These are phyloP conservation scores for Nycticebus coucang DNA, from an alignment of 2,113 vertebrate genomes.

Conservation along the genomic window DNA sequence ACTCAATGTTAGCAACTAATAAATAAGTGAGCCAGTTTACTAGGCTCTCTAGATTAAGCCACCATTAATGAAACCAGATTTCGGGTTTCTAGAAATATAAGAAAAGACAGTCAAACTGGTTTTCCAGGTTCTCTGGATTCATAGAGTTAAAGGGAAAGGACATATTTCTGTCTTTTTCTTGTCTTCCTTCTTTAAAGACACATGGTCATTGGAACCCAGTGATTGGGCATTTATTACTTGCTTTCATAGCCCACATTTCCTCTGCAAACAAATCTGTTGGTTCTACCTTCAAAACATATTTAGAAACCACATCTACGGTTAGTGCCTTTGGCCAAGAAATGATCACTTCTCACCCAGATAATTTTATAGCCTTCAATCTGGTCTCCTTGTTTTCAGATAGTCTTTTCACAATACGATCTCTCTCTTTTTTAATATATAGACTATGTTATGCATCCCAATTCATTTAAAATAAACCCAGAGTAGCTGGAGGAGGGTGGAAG, in stretches of 20 bases:
- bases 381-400: not conserved
- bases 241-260: not conserved
- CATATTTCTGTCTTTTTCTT: not conserved
- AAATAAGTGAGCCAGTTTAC: no score
- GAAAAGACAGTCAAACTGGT: no score
- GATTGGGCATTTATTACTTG: not conserved
- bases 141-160: not conserved
- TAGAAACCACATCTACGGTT: not conserved
- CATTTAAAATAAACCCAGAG: not conserved
- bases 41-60: no score
- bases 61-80: no score
- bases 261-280: not conserved
- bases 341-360: not conserved
- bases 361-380: not conserved
- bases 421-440: not conserved
- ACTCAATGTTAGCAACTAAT: no score
- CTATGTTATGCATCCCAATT: not conserved
- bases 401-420: not conserved
- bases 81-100: no score
- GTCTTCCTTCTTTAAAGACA: not conserved
- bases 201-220: not conserved
- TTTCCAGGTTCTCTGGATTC: no score
- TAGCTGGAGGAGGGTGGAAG: not conserved
- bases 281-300: not conserved
- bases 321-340: not conserved